These are phyloP conservation scores for Acromyrmex charruanus DNA, from an alignment of 1,140 invertebrate species.

Conservation along the genomic window DNA sequence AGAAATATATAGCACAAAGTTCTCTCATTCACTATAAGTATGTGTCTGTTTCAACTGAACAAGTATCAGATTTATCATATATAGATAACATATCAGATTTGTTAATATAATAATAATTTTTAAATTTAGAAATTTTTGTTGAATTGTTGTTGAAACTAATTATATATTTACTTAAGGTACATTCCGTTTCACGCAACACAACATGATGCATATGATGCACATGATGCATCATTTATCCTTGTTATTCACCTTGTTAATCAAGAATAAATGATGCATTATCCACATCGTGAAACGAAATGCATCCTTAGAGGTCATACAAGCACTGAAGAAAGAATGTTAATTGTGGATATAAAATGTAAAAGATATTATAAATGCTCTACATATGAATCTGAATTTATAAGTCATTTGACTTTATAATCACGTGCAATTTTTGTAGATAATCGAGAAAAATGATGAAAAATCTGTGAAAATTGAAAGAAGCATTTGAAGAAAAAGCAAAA, in stretches of 20 bases:
- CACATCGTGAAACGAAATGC: no score
- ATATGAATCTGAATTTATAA: no score
- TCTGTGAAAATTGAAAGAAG: no score
- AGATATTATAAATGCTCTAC: not conserved
- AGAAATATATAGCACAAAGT: not conserved
- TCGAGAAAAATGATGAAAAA: no score
- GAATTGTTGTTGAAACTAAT: not conserved
- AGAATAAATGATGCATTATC: no score
- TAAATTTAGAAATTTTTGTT: not conserved
- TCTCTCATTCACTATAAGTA: not conserved
- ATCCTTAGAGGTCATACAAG: not conserved
- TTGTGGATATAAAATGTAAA: not conserved
- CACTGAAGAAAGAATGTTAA: not conserved
- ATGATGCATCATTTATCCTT: no score
- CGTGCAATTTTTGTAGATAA: not conserved
- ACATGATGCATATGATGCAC: no score
- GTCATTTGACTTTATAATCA: no score
- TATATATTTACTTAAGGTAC: not conserved
- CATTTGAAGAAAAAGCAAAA: no score
- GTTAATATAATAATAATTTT: not conserved
- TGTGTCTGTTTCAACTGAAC: not conserved
- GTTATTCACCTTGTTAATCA: no score
- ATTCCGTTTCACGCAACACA: no score
- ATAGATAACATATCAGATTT: not conserved
- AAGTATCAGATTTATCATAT: not conserved